Evolutionary conservation across 2,797 vertebrate species (phyloP).

Genomic region (Masticophis lateralis): DNA sequence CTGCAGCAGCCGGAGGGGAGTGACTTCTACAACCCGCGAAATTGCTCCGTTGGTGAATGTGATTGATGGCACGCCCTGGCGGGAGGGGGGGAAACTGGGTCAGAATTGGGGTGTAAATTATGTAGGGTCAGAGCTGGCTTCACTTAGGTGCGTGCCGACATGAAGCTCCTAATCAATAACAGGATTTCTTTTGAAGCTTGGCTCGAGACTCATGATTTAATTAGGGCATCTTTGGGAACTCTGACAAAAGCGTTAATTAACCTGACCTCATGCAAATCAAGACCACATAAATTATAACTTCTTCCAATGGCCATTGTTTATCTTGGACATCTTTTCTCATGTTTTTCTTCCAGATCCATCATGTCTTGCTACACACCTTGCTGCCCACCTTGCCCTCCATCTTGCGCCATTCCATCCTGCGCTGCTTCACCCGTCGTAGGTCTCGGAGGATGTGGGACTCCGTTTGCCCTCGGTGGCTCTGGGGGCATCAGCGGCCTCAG

Average conservation of each 20-base stretch:
- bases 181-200: no score
- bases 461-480: background rate
- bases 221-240: no score
- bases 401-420: background rate
- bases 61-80: no score
- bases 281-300: background rate
- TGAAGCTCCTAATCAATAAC: no score
- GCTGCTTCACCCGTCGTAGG: background rate
- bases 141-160: no score
- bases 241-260: background rate
- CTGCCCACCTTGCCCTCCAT: background rate
- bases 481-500: accelerated
- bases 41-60: no score
- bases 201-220: no score
- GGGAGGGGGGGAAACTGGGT: no score
- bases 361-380: background rate
- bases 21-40: no score
- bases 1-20: no score
- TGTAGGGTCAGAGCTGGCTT: no score
- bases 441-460: background rate
- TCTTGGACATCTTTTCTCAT: background rate
- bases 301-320: background rate
- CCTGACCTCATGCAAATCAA: background rate
- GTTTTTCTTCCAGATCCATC: background rate
- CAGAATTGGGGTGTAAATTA: no score